Conservation (phyloP, 2,113 vertebrate genomes). For the Vidua chalybeata region DNA sequence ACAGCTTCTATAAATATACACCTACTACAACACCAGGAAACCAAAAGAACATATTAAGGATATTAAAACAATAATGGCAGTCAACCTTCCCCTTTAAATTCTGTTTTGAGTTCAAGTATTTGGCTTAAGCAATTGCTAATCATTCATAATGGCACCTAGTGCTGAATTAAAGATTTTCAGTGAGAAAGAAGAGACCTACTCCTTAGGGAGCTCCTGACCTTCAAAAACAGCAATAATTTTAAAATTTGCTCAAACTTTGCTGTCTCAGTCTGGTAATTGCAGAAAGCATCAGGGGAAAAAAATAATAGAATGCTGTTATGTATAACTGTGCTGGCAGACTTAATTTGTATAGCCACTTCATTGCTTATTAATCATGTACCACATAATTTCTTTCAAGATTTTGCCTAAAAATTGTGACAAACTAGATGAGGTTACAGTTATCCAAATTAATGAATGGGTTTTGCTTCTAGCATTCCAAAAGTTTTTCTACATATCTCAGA, state of each 20-base stretch:
- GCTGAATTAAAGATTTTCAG: not conserved
- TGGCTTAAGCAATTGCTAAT: not conserved
- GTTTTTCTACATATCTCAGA: not conserved
- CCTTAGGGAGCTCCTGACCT: not conserved
- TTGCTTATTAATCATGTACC: not conserved
- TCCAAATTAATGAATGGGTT: not conserved
- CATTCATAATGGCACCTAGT: not conserved
- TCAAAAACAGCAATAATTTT: not conserved
- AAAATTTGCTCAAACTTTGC: not conserved
- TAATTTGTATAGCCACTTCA: not conserved
- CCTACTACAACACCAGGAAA: not conserved
- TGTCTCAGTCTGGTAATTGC: not conserved
- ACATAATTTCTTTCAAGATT: not conserved
- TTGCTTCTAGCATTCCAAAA: not conserved
- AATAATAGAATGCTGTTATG: not conserved
- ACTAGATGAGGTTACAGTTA: not conserved
- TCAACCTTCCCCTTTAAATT: not conserved
- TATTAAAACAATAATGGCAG: not conserved
- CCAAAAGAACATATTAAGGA: not conserved
- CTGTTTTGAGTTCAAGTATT: not conserved
- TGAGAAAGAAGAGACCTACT: not conserved
- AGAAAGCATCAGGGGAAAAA: not conserved
- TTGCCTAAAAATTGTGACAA: not conserved
- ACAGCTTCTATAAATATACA: not conserved
- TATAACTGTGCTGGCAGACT: not conserved